phyloP scores from a whole-genome alignment of 2,113 vertebrate genomes.

The Osmerus mordax region DNA sequence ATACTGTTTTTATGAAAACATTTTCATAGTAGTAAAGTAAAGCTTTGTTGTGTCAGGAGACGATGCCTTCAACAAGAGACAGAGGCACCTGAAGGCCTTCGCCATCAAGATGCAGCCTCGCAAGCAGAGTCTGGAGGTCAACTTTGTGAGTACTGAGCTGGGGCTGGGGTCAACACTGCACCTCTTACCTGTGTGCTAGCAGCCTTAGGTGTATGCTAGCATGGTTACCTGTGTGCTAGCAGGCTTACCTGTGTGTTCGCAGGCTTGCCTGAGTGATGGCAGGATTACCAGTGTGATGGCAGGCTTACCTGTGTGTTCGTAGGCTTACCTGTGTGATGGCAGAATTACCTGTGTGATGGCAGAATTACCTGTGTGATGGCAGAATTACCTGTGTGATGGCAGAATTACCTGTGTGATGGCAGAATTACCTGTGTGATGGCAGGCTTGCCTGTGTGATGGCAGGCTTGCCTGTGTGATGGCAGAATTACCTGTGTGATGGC shows the following conservation, averaged over 20 bases:
- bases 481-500: background rate
- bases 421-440: conserved; percentile 8
- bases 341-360: conserved; percentile 77
- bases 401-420: conserved; percentile 8
- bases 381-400: background rate
- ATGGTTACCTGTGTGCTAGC: background rate
- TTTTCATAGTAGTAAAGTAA: too few relatives aligned
- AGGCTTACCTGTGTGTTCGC: background rate
- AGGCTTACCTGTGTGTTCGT: background rate
- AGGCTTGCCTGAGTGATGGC: conserved; percentile 1
- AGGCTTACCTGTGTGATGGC: background rate
- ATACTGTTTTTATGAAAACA: too few relatives aligned
- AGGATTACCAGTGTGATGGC: background rate
- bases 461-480: background rate
- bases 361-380: background rate
- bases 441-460: background rate
- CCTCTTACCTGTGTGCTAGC: background rate
- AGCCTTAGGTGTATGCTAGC: background rate
- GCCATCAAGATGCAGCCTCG: conserved; percentile 96
- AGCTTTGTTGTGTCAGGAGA: conserved; percentile 45
- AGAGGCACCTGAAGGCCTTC: conserved; percentile 83
- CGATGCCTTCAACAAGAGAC: conserved; percentile 71
- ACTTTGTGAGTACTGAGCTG: conserved; percentile 83
- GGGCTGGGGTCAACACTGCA: background rate
- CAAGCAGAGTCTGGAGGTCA: conserved; percentile 92